Conservation (phyloP, 1,140 invertebrate species). For the Drosophila tani region DNA sequence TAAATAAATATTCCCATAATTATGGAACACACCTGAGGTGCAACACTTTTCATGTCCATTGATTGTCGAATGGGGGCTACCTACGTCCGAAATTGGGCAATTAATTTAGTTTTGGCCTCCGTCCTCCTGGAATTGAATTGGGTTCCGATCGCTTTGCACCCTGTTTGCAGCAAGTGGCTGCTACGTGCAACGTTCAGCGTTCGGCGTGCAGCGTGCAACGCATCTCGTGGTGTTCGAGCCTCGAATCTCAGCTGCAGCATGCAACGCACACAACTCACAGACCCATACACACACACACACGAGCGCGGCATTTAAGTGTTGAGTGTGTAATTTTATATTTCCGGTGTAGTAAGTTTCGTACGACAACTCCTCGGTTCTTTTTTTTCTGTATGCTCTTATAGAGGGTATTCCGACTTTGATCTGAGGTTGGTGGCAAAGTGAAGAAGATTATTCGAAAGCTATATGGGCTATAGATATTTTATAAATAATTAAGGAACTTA, state of each 20-base stretch:
- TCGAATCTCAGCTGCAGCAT: constrained; percentile 76
- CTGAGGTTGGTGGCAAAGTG: background rate
- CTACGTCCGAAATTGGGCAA: constrained; percentile 72
- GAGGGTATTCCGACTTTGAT: background rate
- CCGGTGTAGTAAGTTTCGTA: constrained; percentile 82
- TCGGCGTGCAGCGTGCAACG: constrained; percentile 23
- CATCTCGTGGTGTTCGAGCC: constrained; percentile 27
- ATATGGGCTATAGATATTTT: no score
- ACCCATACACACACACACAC: constrained; percentile 11
- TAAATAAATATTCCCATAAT: constrained; percentile 58
- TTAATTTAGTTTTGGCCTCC: constrained; percentile 64
- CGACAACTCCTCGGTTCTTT: constrained; percentile 63
- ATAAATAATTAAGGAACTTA: background rate
- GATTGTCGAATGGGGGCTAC: constrained; percentile 46
- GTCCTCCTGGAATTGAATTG: constrained; percentile 42
- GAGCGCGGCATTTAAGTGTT: constrained; percentile 76
- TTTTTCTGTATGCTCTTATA: background rate
- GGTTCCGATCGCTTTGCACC: constrained; percentile 73
- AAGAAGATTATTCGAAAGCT: background rate
- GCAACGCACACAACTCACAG: constrained; percentile 51
- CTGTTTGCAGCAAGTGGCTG: constrained; percentile 36
- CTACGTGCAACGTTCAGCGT: constrained; percentile 17
- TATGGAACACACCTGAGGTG: constrained; percentile 70
- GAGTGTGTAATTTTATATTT: constrained; percentile 84
- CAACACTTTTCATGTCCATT: constrained; percentile 59